These are phyloP conservation scores for Equus quagga DNA, from an alignment of 2,113 vertebrate species.

Conservation along the genomic window DNA sequence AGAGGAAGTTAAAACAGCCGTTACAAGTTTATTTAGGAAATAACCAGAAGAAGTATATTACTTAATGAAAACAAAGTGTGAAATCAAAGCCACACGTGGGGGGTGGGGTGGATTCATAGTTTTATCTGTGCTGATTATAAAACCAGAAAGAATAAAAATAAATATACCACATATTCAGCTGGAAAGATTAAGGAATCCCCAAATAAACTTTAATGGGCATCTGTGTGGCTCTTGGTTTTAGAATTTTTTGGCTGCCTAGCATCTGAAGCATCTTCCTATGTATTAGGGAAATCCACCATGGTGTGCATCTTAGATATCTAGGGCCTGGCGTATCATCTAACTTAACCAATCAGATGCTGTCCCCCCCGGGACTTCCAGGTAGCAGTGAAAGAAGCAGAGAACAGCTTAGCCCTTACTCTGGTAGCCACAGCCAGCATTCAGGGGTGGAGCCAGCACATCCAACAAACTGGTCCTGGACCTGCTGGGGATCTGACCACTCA, in stretches of 20 bases:
- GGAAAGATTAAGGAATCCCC: background rate
- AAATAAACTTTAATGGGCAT: background rate
- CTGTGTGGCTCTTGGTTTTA: background rate
- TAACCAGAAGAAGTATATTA: background rate
- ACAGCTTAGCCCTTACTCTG: background rate
- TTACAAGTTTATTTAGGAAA: conserved; percentile 32
- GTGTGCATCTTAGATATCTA: no score
- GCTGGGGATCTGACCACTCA: background rate
- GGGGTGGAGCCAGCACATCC: background rate
- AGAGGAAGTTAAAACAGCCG: background rate
- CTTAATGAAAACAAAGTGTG: background rate
- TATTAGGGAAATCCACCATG: background rate
- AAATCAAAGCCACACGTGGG: background rate
- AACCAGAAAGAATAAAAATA: background rate
- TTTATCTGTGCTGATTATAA: background rate
- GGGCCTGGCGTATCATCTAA: no score
- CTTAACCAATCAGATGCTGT: background rate
- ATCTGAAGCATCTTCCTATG: background rate
- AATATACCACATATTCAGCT: background rate
- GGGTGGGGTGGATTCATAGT: background rate
- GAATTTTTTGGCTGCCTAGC: background rate
- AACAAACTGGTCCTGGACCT: background rate
- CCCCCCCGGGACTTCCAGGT: no score
- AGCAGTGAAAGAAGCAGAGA: background rate
- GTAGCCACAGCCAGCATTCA: background rate